A percentile compares a stretch with the other conserved stretches of the same genome.
These are phyloP conservation scores for Eupleurogrammus muticus DNA, from an alignment of 2,797 vertebrate genomes.

Conservation along the genomic window DNA sequence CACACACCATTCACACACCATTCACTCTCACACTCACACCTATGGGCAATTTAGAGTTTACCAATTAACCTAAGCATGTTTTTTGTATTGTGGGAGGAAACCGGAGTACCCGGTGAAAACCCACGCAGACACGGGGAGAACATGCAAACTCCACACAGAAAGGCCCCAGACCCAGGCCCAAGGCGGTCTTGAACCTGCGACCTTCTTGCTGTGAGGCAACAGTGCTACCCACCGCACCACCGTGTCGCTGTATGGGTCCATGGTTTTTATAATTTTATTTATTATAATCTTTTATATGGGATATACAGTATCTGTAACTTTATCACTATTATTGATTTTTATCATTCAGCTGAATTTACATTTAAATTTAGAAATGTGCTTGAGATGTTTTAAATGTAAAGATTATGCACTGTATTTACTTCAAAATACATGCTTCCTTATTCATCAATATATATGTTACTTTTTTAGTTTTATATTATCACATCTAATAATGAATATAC, in stretches of 20 bases:
- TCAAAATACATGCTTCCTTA: slow-evolving; percentile 8
- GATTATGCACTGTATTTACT: neutral
- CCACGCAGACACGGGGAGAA: too few species aligned
- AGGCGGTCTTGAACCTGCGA: too few species aligned
- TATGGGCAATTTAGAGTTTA: too few species aligned
- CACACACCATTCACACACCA: too few species aligned
- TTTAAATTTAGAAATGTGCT: slow-evolving; percentile 11
- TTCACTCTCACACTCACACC: too few species aligned
- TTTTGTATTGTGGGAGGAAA: too few species aligned
- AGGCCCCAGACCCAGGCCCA: too few species aligned
- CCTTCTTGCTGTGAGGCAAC: too few species aligned
- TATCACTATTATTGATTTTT: neutral
- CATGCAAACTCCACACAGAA: too few species aligned
- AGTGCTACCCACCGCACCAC: too few species aligned
- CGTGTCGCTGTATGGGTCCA: neutral
- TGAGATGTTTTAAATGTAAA: neutral
- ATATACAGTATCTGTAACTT: slow-evolving; percentile 3
- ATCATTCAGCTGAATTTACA: slow-evolving; percentile 16
- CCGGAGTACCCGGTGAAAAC: too few species aligned
- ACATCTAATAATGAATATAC: slow-evolving; percentile 41
- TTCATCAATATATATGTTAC: slow-evolving; percentile 1
- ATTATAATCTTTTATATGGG: neutral
- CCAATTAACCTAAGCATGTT: too few species aligned
- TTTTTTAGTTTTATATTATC: slow-evolving; percentile 6
- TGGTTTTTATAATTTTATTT: neutral